phyloP scores from a whole-genome alignment of 2,113 vertebrate species.

The Caracal caracal region DNA sequence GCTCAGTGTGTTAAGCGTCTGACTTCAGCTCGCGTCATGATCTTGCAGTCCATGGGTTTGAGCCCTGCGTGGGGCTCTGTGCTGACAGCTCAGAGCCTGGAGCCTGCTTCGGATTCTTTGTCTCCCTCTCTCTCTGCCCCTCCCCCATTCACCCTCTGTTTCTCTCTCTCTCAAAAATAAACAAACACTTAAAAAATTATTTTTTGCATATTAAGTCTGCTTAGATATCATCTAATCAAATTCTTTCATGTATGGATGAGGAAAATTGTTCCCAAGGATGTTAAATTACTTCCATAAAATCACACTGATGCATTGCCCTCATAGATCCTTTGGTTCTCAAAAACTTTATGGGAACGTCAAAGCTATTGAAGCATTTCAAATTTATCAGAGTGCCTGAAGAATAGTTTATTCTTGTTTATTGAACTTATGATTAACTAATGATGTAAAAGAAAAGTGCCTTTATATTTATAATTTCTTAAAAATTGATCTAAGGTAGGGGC shows the following conservation, averaged over 20 bases:
- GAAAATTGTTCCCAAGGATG: background rate
- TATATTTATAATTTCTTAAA: conserved; percentile 45
- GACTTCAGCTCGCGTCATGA: background rate
- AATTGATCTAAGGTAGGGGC: background rate
- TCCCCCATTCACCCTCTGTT: background rate
- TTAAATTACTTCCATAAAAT: conserved; percentile 6
- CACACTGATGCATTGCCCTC: background rate
- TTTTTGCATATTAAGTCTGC: background rate
- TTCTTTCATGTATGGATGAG: conserved; percentile 29
- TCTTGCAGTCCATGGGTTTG: background rate
- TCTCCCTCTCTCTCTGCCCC: background rate
- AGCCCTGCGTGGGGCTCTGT: background rate
- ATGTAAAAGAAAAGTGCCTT: conserved; percentile 33
- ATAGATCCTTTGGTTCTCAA: background rate
- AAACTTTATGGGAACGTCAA: conserved; percentile 3
- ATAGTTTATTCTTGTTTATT: conserved; percentile 10
- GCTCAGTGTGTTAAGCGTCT: background rate
- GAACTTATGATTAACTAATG: background rate
- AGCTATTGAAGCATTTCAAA: background rate
- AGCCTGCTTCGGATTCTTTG: background rate
- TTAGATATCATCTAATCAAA: background rate
- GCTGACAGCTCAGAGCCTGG: background rate
- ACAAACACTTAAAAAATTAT: background rate
- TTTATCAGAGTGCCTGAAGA: background rate
- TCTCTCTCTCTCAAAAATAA: background rate